Base-by-base conservation (phyloP, 2,797 vertebrate species). In the Protonibea diacanthus region DNA sequence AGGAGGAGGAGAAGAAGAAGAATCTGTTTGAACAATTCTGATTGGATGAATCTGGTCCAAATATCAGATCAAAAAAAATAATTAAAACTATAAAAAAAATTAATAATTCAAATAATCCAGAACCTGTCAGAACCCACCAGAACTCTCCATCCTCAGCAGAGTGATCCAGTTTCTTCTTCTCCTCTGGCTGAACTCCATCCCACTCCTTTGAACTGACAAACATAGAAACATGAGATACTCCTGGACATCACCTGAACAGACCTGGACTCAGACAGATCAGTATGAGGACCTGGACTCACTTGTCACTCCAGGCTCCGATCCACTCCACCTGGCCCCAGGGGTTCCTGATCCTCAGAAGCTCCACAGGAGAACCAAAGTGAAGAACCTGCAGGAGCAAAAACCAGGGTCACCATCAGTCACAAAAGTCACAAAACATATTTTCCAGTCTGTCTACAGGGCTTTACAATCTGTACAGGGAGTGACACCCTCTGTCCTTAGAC, bases 251-350 rank as follows among this genome's bases (percentile, higher is more conserved):
- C 6, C 38, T 52, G 42, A 75, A 33, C 40, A n/a, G 8, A 51
- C 48, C 48, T 0, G 0, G 51, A 65, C 5, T 17, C 1, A 1
- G 23, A 38, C 6, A 8, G 51, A 38, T 14, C 58, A 55, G 38
- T 1, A 4, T 21, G 21, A 33, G 33, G 49, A 51, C 13, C 21
- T 17, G 53, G 7, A 66, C 94, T 76, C 91, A 97, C 96, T 88
- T 23, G 64, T 98, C 96, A 12, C 96, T 96, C 96, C 97, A 97
- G 82, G 96, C 84, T 74, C 96, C 96, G 0, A 85, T 96, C 96
- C 97, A 97, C 89, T 97, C 96, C 91, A 95, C 93, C 84, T 95
- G 80, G 25, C 96, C 96, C 96, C 97, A 97, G 0, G 96, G 97
- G 83, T 97, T 97, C 87, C 96, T 94, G 69, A 97, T 93, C 68